Evolutionary conservation across 2,888 invertebrate species (phyloP), one percentile per base, ranked within the genome.

Genomic region (Eupithecia pulchellata): DNA sequence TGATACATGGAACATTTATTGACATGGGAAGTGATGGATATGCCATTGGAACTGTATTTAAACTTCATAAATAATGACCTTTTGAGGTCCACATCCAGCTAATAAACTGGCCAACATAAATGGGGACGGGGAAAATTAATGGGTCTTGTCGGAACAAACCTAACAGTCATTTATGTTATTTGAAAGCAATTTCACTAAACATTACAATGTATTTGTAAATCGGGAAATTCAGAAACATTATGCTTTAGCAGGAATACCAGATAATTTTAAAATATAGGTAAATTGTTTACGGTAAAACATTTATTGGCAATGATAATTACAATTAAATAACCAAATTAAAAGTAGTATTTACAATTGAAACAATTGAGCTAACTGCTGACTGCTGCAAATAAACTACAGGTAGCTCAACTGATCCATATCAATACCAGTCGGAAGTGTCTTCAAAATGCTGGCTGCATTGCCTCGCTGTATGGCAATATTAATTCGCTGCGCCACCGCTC

Each of bases 11-110:
- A 80, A 79, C 82, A 84, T 84, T n/a, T 86, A 90, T 89, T 89
- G 92, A 90, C 91, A 86, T 81, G 77, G 78, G 74, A 73, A 75
- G 80, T 92, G 93, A 93, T 93, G 89, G 92, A 93, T 92, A 87
- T 69, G 85, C 83, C 79, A 77, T 75, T 72, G 78, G 81, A 83
- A 84, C 82, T 84, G 79, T 85, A 79, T 85, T 87, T 83, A 86
- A 86, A 84, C 82, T 85, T 83, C 74, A 81, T 81, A 85, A 85
- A 85, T 82, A 83, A 84, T 83, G 77, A 80, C 79, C 77, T 79
- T 80, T 80, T 70, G 69, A 75, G 71, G 78, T 58, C 72, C 61
- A 32, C 17, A 13, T 34, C 34, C 32, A 61, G 77, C 68, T 79
- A 77, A 84, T 80, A 79, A 75, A 83, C 82, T 52, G 78, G 79